Percentiles rank a stretch among this genome's conserved stretches.
These are phyloP conservation scores for Bubo blakistoni DNA, from an alignment of 2,113 vertebrate species.

Conservation along the genomic window DNA sequence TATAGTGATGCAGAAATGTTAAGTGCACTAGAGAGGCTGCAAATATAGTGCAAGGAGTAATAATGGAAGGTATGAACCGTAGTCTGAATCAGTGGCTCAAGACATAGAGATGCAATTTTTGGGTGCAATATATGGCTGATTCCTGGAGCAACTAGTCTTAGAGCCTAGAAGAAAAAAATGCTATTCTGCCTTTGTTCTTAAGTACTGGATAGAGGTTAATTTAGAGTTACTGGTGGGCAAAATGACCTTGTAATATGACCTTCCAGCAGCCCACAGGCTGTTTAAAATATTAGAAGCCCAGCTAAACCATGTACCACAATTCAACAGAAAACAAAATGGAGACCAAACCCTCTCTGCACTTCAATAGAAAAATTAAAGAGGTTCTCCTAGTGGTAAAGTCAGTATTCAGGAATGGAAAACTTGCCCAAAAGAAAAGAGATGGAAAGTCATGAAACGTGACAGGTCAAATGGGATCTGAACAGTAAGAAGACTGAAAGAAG, in stretches of 20 bases:
- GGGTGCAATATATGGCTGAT: neutral
- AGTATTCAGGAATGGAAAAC: neutral
- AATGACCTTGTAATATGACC: neutral
- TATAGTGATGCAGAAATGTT: neutral
- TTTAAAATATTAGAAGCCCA: neutral
- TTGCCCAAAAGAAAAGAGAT: neutral
- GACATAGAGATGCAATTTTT: neutral
- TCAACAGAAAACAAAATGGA: neutral
- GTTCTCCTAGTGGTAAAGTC: neutral
- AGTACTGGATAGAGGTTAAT: neutral
- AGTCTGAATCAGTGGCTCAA: neutral
- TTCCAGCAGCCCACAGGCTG: neutral
- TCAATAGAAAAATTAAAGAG: neutral
- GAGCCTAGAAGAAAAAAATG: neutral
- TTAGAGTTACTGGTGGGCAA: neutral
- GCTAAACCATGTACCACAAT: neutral
- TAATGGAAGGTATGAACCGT: neutral
- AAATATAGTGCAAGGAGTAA: neutral
- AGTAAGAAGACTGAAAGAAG: neutral
- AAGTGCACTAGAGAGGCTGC: neutral
- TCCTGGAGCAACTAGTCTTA: neutral
- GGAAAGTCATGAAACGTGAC: neutral
- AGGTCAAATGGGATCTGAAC: neutral
- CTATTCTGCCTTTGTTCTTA: neutral
- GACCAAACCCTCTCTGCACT: neutral